Evolutionary conservation across 2,797 vertebrate genomes (phyloP).

Genomic region (Mergus octosetaceus): DNA sequence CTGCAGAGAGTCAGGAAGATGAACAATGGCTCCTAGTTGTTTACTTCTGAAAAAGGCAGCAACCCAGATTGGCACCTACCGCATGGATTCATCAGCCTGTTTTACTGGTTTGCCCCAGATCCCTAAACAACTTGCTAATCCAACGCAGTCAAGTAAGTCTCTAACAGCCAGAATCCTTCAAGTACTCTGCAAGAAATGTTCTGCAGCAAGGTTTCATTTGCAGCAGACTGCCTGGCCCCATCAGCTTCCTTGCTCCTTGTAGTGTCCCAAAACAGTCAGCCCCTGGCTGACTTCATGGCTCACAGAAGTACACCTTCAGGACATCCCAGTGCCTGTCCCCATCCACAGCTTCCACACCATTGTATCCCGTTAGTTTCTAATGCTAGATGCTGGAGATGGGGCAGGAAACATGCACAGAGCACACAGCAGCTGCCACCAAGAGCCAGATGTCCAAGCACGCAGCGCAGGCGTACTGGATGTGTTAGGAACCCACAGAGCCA

Average conservation of each 20-base stretch:
- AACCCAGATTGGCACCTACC: slow-evolving; percentile 75
- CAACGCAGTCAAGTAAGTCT: neutral
- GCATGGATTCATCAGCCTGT: slow-evolving; percentile 77
- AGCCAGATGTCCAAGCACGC: neutral
- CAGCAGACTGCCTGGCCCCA: fast-evolving
- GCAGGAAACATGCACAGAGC: neutral
- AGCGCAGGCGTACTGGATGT: fast-evolving
- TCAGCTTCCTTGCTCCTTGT: neutral
- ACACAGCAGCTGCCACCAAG: neutral
- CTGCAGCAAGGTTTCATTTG: neutral
- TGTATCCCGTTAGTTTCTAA: fast-evolving
- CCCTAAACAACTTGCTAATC: slow-evolving; percentile 18
- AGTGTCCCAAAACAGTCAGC: fast-evolving
- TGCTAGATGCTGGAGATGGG: fast-evolving
- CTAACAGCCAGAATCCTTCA: neutral
- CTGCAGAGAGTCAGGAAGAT: slow-evolving; percentile 48
- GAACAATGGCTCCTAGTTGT: slow-evolving; percentile 64
- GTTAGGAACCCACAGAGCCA: neutral
- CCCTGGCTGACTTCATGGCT: neutral
- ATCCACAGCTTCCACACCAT: neutral
- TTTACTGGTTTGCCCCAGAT: slow-evolving; percentile 75
- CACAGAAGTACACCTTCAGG: neutral
- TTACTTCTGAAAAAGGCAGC: slow-evolving; percentile 71
- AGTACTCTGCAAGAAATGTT: neutral
- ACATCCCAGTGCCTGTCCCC: neutral